These are phyloP conservation scores for Procambarus clarkii DNA, from an alignment of 1,140 invertebrate species.

Conservation along the genomic window DNA sequence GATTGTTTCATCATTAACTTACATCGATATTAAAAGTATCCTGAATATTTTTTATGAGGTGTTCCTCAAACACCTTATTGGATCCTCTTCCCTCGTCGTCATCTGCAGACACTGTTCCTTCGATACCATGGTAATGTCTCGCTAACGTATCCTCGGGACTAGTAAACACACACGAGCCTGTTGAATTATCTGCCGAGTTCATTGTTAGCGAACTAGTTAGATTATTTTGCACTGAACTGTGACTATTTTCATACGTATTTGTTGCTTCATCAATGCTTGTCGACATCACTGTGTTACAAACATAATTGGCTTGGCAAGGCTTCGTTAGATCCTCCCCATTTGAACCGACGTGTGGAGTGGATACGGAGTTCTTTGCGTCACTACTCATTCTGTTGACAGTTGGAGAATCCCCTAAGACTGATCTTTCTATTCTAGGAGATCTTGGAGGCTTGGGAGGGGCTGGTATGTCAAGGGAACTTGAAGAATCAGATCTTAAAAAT, in stretches of 20 bases:
- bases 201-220: conserved; percentile 5
- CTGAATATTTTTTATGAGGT: conserved; percentile 65
- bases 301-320: background rate
- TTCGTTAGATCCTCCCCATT: background rate
- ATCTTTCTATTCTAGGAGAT: conserved; percentile 62
- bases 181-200: background rate
- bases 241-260: conserved; percentile 44
- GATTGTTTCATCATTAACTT: conserved; percentile 37
- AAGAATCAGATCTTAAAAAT: conserved; percentile 30
- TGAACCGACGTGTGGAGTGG: conserved; percentile 12
- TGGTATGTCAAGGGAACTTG: conserved; percentile 19
- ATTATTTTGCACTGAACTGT: conserved; percentile 17
- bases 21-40: conserved; percentile 71
- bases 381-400: conserved; percentile 51
- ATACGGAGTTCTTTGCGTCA: background rate
- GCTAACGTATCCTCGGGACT: conserved; percentile 40
- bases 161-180: conserved; percentile 23
- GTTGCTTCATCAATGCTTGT: conserved; percentile 22
- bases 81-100: conserved; percentile 23
- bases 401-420: conserved; percentile 53
- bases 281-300: background rate
- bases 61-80: conserved; percentile 63
- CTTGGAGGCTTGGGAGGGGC: conserved; percentile 58
- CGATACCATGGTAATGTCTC: background rate
- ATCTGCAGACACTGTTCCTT: background rate